Evolutionary conservation across 2,888 invertebrate genomes (phyloP).

Genomic region (Chrysomela aeneicollis): DNA sequence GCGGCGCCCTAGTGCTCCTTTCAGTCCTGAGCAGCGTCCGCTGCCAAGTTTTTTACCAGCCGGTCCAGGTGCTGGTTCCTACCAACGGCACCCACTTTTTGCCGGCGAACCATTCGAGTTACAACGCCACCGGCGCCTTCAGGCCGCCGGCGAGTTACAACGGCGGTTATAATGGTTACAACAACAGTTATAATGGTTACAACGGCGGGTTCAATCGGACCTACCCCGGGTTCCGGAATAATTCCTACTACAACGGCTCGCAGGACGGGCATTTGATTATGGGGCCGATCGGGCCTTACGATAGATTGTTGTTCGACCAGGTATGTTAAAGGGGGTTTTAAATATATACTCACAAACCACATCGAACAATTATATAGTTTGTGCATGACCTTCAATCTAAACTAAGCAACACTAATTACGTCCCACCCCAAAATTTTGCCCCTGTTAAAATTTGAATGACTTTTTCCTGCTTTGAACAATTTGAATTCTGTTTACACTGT

Average conservation of each 20-base stretch:
- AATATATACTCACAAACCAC: no score
- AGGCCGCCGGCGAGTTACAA: conserved; percentile 21
- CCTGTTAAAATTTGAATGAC: no score
- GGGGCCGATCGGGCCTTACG: conserved; percentile 50
- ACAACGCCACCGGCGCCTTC: conserved; percentile 24
- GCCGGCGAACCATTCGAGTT: conserved; percentile 24
- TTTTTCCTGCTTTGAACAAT: no score
- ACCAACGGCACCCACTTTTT: conserved; percentile 39
- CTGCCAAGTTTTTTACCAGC: conserved; percentile 46
- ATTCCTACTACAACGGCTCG: conserved; percentile 32
- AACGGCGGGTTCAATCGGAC: conserved; percentile 14
- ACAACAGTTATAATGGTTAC: conserved; percentile 22
- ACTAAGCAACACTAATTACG: no score
- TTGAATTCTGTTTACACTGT: no score
- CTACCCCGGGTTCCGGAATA: conserved; percentile 14
- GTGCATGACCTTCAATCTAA: no score
- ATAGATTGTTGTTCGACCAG: conserved; percentile 53
- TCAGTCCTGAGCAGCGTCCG: conserved; percentile 24
- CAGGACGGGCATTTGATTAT: conserved; percentile 51
- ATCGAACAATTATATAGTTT: no score
- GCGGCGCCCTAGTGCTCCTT: conserved; percentile 17
- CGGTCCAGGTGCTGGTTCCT: conserved; percentile 47
- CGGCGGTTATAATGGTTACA: conserved; percentile 21
- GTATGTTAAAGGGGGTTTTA: conserved; percentile 47
- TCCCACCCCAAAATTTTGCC: no score